These are phyloP conservation scores for Epirrhoe tristata DNA, from an alignment of 2,888 invertebrate species.

Conservation along the genomic window DNA sequence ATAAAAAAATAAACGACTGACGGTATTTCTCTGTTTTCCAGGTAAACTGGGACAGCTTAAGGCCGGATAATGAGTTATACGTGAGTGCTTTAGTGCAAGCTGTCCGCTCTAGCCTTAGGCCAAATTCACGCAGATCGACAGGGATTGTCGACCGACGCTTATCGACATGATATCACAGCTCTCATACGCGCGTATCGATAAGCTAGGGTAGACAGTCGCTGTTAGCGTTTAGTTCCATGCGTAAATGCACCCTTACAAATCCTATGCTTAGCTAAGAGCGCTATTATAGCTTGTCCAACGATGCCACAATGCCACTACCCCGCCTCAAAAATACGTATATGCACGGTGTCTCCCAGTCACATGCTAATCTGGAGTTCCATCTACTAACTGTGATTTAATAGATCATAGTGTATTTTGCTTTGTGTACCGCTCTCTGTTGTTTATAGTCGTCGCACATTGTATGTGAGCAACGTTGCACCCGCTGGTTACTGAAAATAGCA, in stretches of 20 bases:
- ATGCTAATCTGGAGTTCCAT: constrained; percentile 28
- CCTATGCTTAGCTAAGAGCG: constrained; percentile 46
- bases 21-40: constrained; percentile 78
- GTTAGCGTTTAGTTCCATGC: constrained; percentile 6
- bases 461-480: constrained; percentile 5
- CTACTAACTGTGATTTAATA: constrained; percentile 32
- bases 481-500: constrained; percentile 16
- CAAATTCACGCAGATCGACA: constrained; percentile 50
- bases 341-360: constrained; percentile 20
- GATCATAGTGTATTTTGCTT: constrained; percentile 36
- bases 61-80: constrained; percentile 85
- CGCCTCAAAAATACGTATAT: constrained; percentile 37
- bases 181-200: constrained; percentile 5
- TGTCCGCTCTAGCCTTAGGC: constrained; percentile 58
- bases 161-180: constrained; percentile 10
- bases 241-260: constrained; percentile 27
- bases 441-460: constrained; percentile 30
- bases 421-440: constrained; percentile 36
- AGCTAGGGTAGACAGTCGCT: constrained; percentile 15
- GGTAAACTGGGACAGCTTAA: constrained; percentile 86
- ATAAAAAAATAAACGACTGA: constrained; percentile 67
- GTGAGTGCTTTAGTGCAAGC: constrained; percentile 74
- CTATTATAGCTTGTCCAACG: constrained; percentile 55
- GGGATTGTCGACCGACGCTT: constrained; percentile 38
- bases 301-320: constrained; percentile 39